Conservation (phyloP, 2,113 vertebrate species). For the Phrynocephalus versicolor region DNA sequence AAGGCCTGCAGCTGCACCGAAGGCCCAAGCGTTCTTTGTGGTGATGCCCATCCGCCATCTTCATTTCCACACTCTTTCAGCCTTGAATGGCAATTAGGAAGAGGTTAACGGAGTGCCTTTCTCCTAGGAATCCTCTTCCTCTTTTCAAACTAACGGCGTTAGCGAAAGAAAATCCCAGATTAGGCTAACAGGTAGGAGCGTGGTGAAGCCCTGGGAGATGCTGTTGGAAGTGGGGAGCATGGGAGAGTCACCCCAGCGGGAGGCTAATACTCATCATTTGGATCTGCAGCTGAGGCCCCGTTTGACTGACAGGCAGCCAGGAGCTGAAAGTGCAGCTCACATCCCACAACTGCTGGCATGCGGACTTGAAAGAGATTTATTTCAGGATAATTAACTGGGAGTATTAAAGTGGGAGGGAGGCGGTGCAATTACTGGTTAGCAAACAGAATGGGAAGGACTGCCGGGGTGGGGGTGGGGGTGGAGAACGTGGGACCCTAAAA, state of each 20-base stretch:
- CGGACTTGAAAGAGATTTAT: slow-evolving; percentile 88
- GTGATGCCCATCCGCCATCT: slow-evolving; percentile 43
- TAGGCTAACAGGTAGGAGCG: slow-evolving; percentile 87
- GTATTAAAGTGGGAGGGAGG: slow-evolving; percentile 86
- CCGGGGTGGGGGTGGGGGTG: neutral
- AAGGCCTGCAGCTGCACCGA: slow-evolving; percentile 3
- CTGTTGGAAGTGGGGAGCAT: slow-evolving; percentile 85
- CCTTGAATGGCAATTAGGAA: slow-evolving; percentile 81
- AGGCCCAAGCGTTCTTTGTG: neutral
- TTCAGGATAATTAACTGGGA: slow-evolving; percentile 88
- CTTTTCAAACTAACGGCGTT: slow-evolving; percentile 87
- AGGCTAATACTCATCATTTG: slow-evolving; percentile 94
- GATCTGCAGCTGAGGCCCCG: slow-evolving; percentile 92
- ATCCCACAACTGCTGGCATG: slow-evolving; percentile 88
- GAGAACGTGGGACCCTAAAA: slow-evolving; percentile 33
- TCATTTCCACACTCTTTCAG: slow-evolving; percentile 53
- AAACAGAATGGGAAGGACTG: slow-evolving; percentile 76
- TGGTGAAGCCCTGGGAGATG: slow-evolving; percentile 81
- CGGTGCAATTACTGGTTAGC: slow-evolving; percentile 85
- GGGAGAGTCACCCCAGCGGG: slow-evolving; percentile 89
- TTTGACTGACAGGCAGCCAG: slow-evolving; percentile 90
- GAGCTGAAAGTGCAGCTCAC: slow-evolving; percentile 81
- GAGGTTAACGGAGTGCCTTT: slow-evolving; percentile 81
- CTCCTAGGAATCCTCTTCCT: slow-evolving; percentile 83
- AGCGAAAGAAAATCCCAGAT: slow-evolving; percentile 90